Base-by-base conservation (phyloP, 2,113 vertebrate species). In the Vicugna pacos region DNA sequence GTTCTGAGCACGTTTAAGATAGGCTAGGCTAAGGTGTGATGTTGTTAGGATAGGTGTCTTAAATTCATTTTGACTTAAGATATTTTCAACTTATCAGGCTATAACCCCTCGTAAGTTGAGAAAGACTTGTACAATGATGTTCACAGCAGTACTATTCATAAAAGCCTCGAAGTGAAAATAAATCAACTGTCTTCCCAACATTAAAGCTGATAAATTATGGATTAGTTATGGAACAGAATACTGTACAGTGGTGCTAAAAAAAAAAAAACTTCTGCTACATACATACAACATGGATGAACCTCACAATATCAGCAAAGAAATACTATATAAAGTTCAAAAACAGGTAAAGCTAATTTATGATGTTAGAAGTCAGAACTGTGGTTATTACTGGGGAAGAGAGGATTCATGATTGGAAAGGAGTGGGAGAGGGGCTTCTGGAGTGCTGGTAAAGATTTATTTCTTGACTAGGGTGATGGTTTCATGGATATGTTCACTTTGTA, bases 91-190 rank as follows among this genome's bases (percentile, higher is more conserved):
- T 50, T 32, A 76, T 52, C 7, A 28, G 73, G 73, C 17, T 32
- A 9, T 50, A 76, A 76, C 73, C 9, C 46, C 48, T 5, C 73
- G 1, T 19, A 52, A 50, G 46, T 50, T 16, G 32, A 76, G 46
- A 76, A 32, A 76, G 46, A 20, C 3, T 17, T 52, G 11, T 38
- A 56, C 5, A n/a, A 16, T 46, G 30, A 92, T 90, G 62, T 64
- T 69, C 30, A 65, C 0, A 64, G 26, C 9, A 85, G 50, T 32
- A 80, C 22, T 83, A 64, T 52, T 73, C 50, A 84, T 58, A 84
- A 96, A 91, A 80, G 30, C 13, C 30, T 88, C 30, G 73, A 80
- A 73, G 3, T 56, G 14, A 94, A 93, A 90, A 92, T 19, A 90
- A 84, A 13, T 32, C 58, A 88, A 90, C 88, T 38, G 48, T 64